These are phyloP conservation scores for Brachyrhaphis roseni DNA, from an alignment of 2,797 vertebrate genomes.

Conservation along the genomic window DNA sequence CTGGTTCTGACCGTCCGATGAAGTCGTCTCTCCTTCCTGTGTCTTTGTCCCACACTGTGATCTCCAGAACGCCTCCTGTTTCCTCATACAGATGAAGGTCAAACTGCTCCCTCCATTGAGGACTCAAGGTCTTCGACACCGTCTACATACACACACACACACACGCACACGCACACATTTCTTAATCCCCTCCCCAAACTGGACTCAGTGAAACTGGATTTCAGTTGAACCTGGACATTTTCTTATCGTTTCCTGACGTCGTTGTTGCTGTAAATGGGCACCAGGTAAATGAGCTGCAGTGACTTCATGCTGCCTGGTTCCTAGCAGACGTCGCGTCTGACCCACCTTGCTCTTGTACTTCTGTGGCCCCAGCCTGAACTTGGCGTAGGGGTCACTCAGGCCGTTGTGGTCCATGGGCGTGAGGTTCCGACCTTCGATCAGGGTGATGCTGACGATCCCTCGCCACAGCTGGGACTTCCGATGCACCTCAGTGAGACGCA, in stretches of 20 bases:
- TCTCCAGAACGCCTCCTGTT: constrained; percentile 88
- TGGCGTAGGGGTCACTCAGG: constrained; percentile 90
- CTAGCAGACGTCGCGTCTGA: rapidly evolving
- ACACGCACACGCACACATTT: too few species aligned
- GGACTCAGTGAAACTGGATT: not conserved
- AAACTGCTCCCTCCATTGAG: constrained; percentile 96
- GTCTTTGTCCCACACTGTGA: constrained; percentile 94
- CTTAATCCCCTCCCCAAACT: not conserved
- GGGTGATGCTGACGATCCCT: constrained; percentile 88
- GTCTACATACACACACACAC: constrained; percentile 74
- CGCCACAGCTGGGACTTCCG: constrained; percentile 89
- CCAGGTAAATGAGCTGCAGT: not conserved
- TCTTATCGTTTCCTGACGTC: not conserved
- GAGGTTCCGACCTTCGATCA: constrained; percentile 88
- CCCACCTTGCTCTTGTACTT: constrained; percentile 94
- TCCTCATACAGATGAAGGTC: constrained; percentile 94
- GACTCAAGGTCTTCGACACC: constrained; percentile 91
- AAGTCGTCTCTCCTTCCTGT: constrained; percentile 92
- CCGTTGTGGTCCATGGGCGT: constrained; percentile 90
- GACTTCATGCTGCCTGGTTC: too few species aligned
- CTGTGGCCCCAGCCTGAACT: constrained; percentile 89
- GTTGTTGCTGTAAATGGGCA: not conserved
- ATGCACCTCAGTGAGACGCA: constrained; percentile 85
- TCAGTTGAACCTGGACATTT: not conserved
- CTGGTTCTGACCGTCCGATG: constrained; percentile 86